Conservation (phyloP, 2,113 vertebrate species). For the Micronycteris hirsuta region DNA sequence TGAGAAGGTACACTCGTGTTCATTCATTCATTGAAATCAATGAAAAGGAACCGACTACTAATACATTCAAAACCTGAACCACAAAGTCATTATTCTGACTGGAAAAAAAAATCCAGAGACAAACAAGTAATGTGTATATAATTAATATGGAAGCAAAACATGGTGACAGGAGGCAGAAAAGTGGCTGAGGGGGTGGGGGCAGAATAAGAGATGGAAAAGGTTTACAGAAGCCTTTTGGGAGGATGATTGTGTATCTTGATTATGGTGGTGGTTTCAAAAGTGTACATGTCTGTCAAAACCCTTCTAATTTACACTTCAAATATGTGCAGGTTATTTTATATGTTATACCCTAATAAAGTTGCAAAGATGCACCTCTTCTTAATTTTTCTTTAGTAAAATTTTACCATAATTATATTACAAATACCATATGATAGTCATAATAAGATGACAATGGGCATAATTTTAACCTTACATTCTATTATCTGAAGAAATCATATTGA, state of each 20-base stretch:
- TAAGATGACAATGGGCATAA: background rate
- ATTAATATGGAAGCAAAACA: background rate
- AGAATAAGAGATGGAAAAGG: background rate
- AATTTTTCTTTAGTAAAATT: background rate
- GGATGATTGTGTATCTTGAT: background rate
- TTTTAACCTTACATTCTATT: background rate
- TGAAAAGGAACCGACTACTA: background rate
- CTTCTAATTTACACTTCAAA: background rate
- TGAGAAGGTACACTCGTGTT: too few species aligned
- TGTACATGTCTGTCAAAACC: background rate
- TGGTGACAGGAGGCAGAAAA: background rate
- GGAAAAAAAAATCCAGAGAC: background rate
- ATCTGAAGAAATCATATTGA: constrained; percentile 7
- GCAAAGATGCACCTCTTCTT: background rate
- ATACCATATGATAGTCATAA: background rate
- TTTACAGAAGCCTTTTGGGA: rapidly evolving
- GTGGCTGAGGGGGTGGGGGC: rapidly evolving
- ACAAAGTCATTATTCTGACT: background rate
- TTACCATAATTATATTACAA: background rate
- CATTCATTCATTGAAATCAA: background rate
- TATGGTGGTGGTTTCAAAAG: background rate
- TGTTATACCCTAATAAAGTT: background rate
- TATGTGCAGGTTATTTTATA: background rate
- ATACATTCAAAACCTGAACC: background rate
- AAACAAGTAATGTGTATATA: background rate